These are phyloP conservation scores for Diloba caeruleocephala DNA, from an alignment of 2,888 invertebrate genomes.

Conservation along the genomic window DNA sequence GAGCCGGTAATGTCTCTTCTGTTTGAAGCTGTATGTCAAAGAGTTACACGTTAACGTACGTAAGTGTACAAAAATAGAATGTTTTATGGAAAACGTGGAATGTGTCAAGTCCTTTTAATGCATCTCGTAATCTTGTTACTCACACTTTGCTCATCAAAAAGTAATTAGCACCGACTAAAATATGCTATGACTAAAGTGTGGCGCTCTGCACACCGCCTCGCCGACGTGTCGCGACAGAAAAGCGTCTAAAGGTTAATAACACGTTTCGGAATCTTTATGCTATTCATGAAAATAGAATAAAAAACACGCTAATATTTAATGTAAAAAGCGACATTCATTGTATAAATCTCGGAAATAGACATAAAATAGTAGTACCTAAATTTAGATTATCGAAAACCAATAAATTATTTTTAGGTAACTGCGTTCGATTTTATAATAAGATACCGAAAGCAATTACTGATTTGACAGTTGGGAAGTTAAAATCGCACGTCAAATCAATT, in stretches of 20 bases:
- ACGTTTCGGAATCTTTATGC: constrained; percentile 10
- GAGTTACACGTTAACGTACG: constrained; percentile 42
- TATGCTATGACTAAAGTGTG: constrained; percentile 65
- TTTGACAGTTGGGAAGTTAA: too few species aligned
- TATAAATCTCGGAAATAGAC: too few species aligned
- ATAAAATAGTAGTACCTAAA: too few species aligned
- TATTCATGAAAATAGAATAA: constrained; percentile 1
- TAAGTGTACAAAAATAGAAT: constrained; percentile 31
- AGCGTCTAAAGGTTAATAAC: constrained; percentile 36
- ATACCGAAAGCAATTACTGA: too few species aligned
- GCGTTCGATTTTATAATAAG: too few species aligned
- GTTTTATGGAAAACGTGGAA: constrained; percentile 49
- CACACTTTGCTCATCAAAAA: constrained; percentile 79
- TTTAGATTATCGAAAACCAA: neutral
- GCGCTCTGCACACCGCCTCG: constrained; percentile 48
- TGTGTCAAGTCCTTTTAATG: constrained; percentile 66
- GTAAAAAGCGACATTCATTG: too few species aligned
- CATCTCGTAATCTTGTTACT: constrained; percentile 71
- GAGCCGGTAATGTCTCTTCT: constrained; percentile 34
- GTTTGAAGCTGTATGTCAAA: constrained; percentile 32
- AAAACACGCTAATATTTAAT: neutral
- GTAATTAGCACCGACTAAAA: constrained; percentile 76
- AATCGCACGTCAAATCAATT: too few species aligned
- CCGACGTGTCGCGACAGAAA: constrained; percentile 19
- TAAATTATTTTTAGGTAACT: too few species aligned